Evolutionary conservation across 2,888 invertebrate species (phyloP), one percentile per base, ranked within the genome.

Genomic region (Ormyrus pomaceus): DNA sequence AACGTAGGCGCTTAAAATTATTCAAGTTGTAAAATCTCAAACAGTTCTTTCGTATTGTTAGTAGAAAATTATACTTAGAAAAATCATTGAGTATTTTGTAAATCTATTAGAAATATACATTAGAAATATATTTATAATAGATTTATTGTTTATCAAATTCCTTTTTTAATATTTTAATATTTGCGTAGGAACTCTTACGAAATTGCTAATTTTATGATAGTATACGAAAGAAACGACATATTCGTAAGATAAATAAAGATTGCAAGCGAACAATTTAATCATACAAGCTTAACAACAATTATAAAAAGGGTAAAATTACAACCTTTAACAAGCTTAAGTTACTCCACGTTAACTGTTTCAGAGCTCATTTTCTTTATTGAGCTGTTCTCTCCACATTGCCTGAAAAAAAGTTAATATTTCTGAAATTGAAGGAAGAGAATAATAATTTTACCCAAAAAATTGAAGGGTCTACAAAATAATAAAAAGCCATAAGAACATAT

Each of bases 341-440:
- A 77, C 77, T 77, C 80, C 77, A 62, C 64, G 73, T 80, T 56
- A 77, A 69, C 13, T 59, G 75, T 76, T 76, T 81, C 75, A 81
- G 45, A 79, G 74, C 68, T 81, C 81, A 78, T 74, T 81, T 79
- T 79, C 79, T 72, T 81, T 81, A 77, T 81, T 58, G 64, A 81
- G 13, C 74, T 81, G 75, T 64, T 81, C 78, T 79, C 79, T 62
- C 79, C 79, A 81, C 59, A 64, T 62, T 10, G 66, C 81, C 79
- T 81, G 79, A 76, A 81, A 81, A 80, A 81, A 78, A 75, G 65
- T 77, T 73, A 74, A 77, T n/a, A 70, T 46, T 9, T 81, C 59
- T 81, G 59, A 69, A 69, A 80, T 62, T 53, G 11, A 65, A 70
- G 56, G 5, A 70, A 69, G n/a, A 62, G 19, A 51, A 55, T 6